Conservation (phyloP, 2,113 vertebrate species). For the Numenius arquata region DNA sequence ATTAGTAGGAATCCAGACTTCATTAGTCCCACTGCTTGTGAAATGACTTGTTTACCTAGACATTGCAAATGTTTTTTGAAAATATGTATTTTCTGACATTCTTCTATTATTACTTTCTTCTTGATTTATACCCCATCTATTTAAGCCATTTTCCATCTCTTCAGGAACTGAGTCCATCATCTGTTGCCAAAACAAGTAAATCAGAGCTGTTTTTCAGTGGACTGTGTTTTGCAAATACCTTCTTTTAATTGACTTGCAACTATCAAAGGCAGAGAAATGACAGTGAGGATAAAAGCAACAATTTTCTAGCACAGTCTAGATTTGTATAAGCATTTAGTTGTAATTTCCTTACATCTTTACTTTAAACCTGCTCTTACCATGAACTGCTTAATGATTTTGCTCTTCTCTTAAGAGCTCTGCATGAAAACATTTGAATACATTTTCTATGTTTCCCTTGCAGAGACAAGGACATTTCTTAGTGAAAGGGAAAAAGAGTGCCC, state of each 20-base stretch:
- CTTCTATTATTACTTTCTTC: not conserved
- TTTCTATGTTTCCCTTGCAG: not conserved
- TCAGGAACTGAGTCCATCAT: not conserved
- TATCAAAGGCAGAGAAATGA: slow-evolving; percentile 30
- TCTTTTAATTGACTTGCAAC: slow-evolving; percentile 44
- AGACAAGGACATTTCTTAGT: slow-evolving; percentile 15
- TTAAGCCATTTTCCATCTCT: not conserved
- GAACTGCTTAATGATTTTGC: slow-evolving; percentile 50
- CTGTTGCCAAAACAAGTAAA: slow-evolving; percentile 32
- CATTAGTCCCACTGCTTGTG: not conserved
- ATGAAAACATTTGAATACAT: slow-evolving; percentile 3
- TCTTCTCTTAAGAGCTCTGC: slow-evolving; percentile 31
- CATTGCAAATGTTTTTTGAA: not conserved
- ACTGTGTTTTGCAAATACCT: slow-evolving; percentile 48
- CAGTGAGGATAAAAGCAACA: slow-evolving; percentile 38
- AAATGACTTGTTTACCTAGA: not conserved
- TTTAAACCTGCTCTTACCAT: slow-evolving; percentile 8
- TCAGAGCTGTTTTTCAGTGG: slow-evolving; percentile 13
- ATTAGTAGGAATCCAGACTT: not conserved
- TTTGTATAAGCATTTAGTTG: not conserved
- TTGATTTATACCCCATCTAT: slow-evolving; percentile 2
- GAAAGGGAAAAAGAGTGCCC: not conserved
- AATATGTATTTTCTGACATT: not conserved
- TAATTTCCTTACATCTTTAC: slow-evolving; percentile 22
- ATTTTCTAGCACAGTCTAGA: not conserved